Evolutionary conservation across 2,113 vertebrate species (phyloP).

Genomic region (Synchiropus splendidus): DNA sequence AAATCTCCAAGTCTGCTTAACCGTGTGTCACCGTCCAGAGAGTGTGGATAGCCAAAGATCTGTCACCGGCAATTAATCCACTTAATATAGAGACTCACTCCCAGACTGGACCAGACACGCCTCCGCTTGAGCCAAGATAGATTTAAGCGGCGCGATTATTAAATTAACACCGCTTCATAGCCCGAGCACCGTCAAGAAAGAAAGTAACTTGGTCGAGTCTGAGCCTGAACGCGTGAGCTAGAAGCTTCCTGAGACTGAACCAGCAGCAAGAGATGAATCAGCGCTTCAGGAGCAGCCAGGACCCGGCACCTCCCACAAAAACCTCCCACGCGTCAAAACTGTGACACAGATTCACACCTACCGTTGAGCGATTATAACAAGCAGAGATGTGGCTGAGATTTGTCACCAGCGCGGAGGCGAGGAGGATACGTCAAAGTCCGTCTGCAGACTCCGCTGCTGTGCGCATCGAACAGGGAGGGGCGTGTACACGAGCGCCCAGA

Average conservation of each 20-base stretch:
- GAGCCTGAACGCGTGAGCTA: no score
- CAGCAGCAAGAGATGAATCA: constrained; percentile 12
- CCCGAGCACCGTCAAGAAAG: constrained; percentile 1
- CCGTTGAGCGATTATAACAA: constrained; percentile 23
- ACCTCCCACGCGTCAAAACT: not conserved
- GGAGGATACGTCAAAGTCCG: constrained; percentile 50
- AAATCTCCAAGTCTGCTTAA: no score
- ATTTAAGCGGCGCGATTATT: constrained; percentile 27
- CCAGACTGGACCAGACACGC: constrained; percentile 13
- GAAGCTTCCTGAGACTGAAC: not conserved
- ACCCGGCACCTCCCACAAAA: constrained; percentile 18
- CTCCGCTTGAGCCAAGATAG: constrained; percentile 35
- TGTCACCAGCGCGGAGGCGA: no score
- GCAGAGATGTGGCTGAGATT: no score
- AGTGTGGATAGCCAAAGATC: no score
- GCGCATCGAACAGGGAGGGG: constrained; percentile 39
- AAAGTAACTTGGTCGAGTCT: no score
- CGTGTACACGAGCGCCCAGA: constrained; percentile 26
- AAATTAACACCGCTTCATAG: constrained; percentile 33
- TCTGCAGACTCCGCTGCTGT: constrained; percentile 35
- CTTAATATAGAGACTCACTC: constrained; percentile 33
- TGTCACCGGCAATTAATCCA: constrained; percentile 33
- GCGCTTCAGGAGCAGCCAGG: no score
- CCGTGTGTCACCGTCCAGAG: no score
- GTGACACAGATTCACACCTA: constrained; percentile 44